A percentile compares a stretch with the other conserved stretches of the same genome.
phyloP scores from a whole-genome alignment of 2,888 invertebrate genomes.

The Caenorhabditis uteleia region DNA sequence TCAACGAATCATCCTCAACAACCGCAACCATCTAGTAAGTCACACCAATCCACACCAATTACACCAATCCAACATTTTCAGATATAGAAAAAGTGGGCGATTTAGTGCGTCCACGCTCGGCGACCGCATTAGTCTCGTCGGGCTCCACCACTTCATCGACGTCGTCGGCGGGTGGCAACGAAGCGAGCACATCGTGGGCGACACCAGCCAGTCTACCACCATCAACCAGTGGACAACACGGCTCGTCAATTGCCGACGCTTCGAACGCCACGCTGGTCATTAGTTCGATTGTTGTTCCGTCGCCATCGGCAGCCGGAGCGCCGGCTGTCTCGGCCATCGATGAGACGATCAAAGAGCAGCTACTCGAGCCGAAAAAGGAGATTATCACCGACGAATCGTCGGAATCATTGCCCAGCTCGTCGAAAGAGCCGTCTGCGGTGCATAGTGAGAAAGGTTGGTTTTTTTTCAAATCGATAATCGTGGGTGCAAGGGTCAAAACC shows the following conservation, averaged over 20 bases:
- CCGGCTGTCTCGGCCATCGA: not conserved
- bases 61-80: constrained; percentile 31
- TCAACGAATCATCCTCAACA: not conserved
- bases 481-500: no score
- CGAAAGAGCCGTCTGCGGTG: no score
- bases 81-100: constrained; percentile 32
- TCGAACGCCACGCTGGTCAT: constrained; percentile 17
- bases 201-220: constrained; percentile 9
- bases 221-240: constrained; percentile 12
- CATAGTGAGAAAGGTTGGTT: no score
- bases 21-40: constrained; percentile 33
- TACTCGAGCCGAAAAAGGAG: no score
- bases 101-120: constrained; percentile 29
- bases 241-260: constrained; percentile 4
- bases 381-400: no score
- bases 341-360: no score
- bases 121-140: constrained; percentile 32
- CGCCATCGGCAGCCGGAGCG: constrained; percentile 10
- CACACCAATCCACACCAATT: not conserved
- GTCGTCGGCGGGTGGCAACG: constrained; percentile 20
- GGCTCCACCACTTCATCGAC: constrained; percentile 8
- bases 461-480: no score
- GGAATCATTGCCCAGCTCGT: no score
- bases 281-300: constrained; percentile 13
- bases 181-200: constrained; percentile 25